phyloP scores from a whole-genome alignment of 2,113 vertebrate genomes.

The Tautogolabrus adspersus region DNA sequence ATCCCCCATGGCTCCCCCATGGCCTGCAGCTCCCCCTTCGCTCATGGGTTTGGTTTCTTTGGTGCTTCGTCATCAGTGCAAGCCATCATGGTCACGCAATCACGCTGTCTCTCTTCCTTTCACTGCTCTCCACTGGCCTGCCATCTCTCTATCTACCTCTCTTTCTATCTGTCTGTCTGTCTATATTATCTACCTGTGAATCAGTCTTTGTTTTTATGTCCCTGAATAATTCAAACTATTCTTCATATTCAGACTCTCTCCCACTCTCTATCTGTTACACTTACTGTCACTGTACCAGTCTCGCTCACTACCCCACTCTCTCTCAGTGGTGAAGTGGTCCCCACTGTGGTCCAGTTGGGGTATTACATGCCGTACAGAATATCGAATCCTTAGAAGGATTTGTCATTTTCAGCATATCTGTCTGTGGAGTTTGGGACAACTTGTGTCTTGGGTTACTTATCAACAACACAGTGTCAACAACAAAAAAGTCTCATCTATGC shows the following conservation, averaged over 20 bases:
- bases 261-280: conserved; percentile 46
- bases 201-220: conserved; percentile 26
- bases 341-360: conserved; percentile 69
- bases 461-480: conserved; percentile 10
- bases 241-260: conserved; percentile 39
- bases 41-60: conserved; percentile 56
- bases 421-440: conserved; percentile 49
- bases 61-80: conserved; percentile 60
- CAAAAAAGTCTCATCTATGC: no score
- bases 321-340: conserved; percentile 61
- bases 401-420: conserved; percentile 57
- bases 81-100: conserved; percentile 66
- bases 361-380: conserved; percentile 63
- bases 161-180: conserved; percentile 36
- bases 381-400: conserved; percentile 48
- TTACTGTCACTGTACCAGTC: conserved; percentile 57
- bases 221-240: conserved; percentile 55
- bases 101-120: conserved; percentile 37
- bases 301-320: conserved; percentile 48
- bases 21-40: conserved; percentile 42
- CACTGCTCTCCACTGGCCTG: conserved; percentile 43
- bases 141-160: conserved; percentile 20
- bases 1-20: conserved; percentile 20
- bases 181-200: conserved; percentile 33
- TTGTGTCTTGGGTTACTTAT: conserved; percentile 42